These are phyloP conservation scores for Tenebrio molitor DNA, from an alignment of 1,140 invertebrate genomes.

Conservation along the genomic window DNA sequence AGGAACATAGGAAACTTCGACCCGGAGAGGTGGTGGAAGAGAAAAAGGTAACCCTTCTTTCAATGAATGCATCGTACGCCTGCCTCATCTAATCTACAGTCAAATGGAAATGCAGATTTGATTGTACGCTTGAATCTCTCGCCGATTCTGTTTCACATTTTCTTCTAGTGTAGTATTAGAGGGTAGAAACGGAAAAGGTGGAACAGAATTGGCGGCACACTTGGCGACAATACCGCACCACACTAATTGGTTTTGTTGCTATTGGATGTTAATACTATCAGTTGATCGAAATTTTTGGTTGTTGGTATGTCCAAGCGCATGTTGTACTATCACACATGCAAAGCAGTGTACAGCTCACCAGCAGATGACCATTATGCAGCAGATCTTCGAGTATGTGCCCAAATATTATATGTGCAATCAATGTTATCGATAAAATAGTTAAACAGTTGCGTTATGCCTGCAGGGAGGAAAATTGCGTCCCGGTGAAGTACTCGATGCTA, in stretches of 20 bases:
- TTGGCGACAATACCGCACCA: conserved; percentile 14
- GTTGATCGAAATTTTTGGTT: conserved; percentile 2
- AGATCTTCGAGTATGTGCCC: conserved; percentile 35
- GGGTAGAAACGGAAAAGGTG: not conserved
- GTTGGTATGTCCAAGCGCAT: conserved; percentile 36
- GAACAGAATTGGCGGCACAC: conserved; percentile 2
- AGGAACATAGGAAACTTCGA: conserved; percentile 83
- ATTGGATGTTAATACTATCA: not conserved
- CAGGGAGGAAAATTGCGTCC: conserved; percentile 78
- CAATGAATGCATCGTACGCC: conserved; percentile 54
- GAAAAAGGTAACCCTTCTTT: conserved; percentile 85
- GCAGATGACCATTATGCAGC: conserved; percentile 26
- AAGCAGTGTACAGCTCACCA: conserved; percentile 39
- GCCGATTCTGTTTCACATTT: conserved; percentile 6
- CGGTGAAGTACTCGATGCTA: conserved; percentile 82
- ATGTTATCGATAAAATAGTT: not conserved
- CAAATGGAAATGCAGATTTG: conserved; percentile 35
- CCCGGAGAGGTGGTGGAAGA: conserved; percentile 93
- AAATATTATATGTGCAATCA: conserved; percentile 29
- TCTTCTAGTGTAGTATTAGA: not conserved
- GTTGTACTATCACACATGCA: conserved; percentile 43
- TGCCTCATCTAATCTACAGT: conserved; percentile 47
- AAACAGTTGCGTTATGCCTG: conserved; percentile 53
- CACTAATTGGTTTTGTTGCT: conserved; percentile 20
- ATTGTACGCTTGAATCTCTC: conserved; percentile 34